Conservation (phyloP, 2,113 vertebrate genomes). For the Poeciliopsis occidentalis region DNA sequence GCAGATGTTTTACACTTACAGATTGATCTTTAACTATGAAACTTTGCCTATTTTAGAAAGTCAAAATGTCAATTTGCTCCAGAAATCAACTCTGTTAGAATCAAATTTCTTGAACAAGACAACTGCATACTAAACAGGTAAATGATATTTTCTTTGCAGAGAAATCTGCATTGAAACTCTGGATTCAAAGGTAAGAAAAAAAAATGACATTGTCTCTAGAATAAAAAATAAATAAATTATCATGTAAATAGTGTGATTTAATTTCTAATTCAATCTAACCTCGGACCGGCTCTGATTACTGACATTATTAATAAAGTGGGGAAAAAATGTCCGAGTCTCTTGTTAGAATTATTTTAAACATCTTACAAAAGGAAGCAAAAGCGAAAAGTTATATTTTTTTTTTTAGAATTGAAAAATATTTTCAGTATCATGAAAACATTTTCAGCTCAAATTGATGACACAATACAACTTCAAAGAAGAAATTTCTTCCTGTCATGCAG, state of each 20-base stretch:
- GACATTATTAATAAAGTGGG: neutral
- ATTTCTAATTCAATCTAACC: neutral
- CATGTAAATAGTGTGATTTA: too few species aligned
- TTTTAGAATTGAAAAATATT: neutral
- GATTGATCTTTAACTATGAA: too few species aligned
- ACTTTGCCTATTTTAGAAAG: too few species aligned
- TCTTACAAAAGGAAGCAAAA: constrained; percentile 4
- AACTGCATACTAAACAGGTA: too few species aligned
- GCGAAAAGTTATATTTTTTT: neutral
- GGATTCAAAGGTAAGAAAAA: neutral
- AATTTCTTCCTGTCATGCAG: neutral
- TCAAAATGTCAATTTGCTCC: neutral
- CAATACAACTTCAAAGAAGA: neutral
- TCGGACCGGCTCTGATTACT: neutral
- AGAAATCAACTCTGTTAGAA: neutral
- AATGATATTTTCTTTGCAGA: too few species aligned
- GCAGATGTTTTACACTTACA: too few species aligned
- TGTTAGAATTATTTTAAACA: neutral
- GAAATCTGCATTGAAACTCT: neutral
- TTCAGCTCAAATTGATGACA: neutral
- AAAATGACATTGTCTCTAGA: neutral
- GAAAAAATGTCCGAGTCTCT: neutral
- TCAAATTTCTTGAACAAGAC: neutral
- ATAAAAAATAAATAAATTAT: neutral
- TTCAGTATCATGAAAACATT: neutral